Base-by-base conservation (phyloP, 1,140 invertebrate species). In the Saxidomus purpurata region DNA sequence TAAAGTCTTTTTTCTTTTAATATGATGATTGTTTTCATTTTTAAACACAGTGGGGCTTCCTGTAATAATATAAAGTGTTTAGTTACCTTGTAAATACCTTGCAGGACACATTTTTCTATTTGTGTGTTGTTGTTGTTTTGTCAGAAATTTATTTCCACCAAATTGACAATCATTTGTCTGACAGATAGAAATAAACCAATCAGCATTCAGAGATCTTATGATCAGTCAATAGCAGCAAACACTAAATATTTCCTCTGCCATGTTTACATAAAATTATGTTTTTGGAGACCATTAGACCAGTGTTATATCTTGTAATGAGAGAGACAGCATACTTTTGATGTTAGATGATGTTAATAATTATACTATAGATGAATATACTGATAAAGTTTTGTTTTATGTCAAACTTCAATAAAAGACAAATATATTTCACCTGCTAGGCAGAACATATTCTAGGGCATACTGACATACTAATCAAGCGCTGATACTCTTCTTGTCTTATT, bases 141-240 rank as follows among this genome's bases (percentile, higher is more conserved):
- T n/a, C n/a, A n/a, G n/a, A n/a, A n/a, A n/a, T n/a, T n/a, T n/a
- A n/a, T n/a, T n/a, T n/a, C n/a, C n/a, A n/a, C n/a, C n/a, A n/a
- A n/a, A n/a, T n/a, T n/a, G n/a, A n/a, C n/a, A n/a, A n/a, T n/a
- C n/a, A n/a, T 76, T 76, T 43, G 71, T 79, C 76, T 79, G 76
- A 79, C 76, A 79, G 43, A 28, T 13, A 55, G 49, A 79, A 79
- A 55, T 79, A 79, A 79, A 55, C 49, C 76, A 55, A 55, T 79
- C 49, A 79, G 49, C 13, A 31, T 19, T 34, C 76, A 55, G 4
- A 79, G 49, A 79, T 79, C 47, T 36, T 6, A 38, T 11, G 25
- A 79, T 55, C 76, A 55, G 28, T 49, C 11, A 52, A 9, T 79
- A 49, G 76, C 76, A 79, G 28, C 76, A 79, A 34, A 2, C 28